Base-by-base conservation (phyloP, 2,888 invertebrate genomes). In the Listrodromus nycthemerus region DNA sequence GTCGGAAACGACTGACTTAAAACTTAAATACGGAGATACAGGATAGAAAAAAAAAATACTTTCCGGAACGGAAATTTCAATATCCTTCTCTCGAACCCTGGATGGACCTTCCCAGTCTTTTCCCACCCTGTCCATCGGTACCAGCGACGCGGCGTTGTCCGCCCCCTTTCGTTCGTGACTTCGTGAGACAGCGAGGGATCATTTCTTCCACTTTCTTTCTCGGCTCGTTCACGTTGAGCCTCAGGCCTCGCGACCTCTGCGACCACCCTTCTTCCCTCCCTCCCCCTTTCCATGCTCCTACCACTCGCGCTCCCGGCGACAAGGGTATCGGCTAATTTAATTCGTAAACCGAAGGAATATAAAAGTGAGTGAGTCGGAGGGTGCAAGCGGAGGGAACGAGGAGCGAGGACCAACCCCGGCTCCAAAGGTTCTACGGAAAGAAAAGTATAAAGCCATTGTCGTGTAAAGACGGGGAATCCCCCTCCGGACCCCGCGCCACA, bases 181-280 rank as follows among this genome's bases (percentile, higher is more conserved):
- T 85, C 82, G 87, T 86, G 89, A 89, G 91, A 91, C 88, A 94
- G 91, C 92, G 91, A 90, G 91, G 91, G 92, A 93, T 91, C 89
- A 89, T 88, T 88, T 90, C 50, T 66, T 73, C 86, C 77, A 76
- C 81, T 87, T 88, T 89, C 69, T 41, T 37, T 87, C 89, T 87
- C 81, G 70, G 45, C 88, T 87, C 89, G 88, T 85, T 89, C 87
- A 88, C 87, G 88, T 87, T 87, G 86, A 88, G 89, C 83, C 87
- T 84, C 81, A 86, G 88, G 89, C 74, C 50, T 75, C 78, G 61
- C 66, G 71, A 61, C 63, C 78, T 82, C 83, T 66, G 48, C 67
- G 65, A 73, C 63, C 33, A 30, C 45, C 4, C 30, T 33, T 13
- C 69, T n/a, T 13, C 73, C 63, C 5, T 33, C 50, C n/a, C 24